Conservation (phyloP, 2,797 vertebrate species). For the Diceros bicornis region DNA sequence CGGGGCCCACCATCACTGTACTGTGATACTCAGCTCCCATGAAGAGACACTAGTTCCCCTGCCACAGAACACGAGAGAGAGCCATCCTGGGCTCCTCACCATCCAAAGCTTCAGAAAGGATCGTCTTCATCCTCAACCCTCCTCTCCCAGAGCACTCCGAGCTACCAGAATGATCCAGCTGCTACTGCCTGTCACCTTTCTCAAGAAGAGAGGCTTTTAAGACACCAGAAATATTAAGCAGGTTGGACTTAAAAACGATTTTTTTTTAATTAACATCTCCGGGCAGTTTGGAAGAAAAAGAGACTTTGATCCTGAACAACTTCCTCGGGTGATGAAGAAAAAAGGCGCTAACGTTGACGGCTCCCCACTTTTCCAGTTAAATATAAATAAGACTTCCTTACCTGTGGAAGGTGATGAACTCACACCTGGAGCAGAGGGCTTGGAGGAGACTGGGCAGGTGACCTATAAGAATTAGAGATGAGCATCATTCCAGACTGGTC, state of each 20-base stretch:
- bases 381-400: background rate
- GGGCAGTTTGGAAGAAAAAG: slow-evolving; percentile 44
- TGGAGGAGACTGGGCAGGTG: background rate
- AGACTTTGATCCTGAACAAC: background rate
- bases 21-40: background rate
- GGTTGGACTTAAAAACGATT: background rate
- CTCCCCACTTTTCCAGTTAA: background rate
- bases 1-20: background rate
- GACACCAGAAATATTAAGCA: background rate
- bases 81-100: background rate
- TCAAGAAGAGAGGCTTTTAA: background rate
- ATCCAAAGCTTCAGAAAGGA: background rate
- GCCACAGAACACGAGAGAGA: background rate
- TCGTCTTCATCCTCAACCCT: background rate
- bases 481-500: background rate
- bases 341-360: background rate
- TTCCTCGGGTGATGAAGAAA: slow-evolving; percentile 41
- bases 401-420: background rate
- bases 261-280: background rate
- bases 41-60: background rate
- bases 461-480: background rate
- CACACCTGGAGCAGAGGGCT: background rate
- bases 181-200: background rate
- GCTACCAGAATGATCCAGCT: background rate
- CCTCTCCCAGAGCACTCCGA: background rate